Evolutionary conservation across 2,888 invertebrate genomes (phyloP).

Genomic region (Xiphydria camelus): DNA sequence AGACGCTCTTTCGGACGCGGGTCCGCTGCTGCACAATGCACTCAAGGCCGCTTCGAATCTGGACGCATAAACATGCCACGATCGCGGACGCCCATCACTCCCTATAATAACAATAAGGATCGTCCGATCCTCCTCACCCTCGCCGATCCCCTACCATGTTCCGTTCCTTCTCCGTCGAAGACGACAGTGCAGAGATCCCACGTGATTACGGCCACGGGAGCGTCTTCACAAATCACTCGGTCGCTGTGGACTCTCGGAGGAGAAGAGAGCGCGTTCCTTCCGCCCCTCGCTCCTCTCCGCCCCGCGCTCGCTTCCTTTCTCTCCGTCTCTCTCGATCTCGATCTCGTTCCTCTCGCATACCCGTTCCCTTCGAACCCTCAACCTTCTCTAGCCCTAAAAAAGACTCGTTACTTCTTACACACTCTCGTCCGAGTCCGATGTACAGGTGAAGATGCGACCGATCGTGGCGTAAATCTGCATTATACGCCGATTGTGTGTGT

Average conservation of each 20-base stretch:
- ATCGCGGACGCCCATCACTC: constrained; percentile 54
- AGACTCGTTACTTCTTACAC: too few species aligned
- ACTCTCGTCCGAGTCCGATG: too few species aligned
- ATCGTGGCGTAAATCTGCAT: constrained; percentile 46
- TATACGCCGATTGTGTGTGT: too few species aligned
- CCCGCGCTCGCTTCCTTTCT: constrained; percentile 19
- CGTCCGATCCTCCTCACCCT: constrained; percentile 34
- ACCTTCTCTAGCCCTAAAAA: too few species aligned
- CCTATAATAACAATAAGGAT: constrained; percentile 57
- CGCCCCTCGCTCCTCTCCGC: constrained; percentile 19
- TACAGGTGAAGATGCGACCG: too few species aligned
- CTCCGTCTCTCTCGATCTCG: constrained; percentile 7
- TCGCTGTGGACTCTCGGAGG: constrained; percentile 28
- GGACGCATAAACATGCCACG: constrained; percentile 56
- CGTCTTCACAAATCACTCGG: constrained; percentile 58
- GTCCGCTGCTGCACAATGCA: constrained; percentile 42
- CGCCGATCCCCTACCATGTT: constrained; percentile 18
- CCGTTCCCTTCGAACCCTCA: constrained; percentile 21
- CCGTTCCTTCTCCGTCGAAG: constrained; percentile 26
- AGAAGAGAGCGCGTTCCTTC: constrained; percentile 28
- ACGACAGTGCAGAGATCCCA: constrained; percentile 55
- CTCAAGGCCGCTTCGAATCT: constrained; percentile 55
- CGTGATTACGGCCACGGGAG: constrained; percentile 56
- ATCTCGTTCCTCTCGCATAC: constrained; percentile 22
- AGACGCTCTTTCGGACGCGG: constrained; percentile 25